Percentiles rank a stretch among this genome's conserved stretches.
Evolutionary conservation across 2,888 invertebrate species (phyloP).

Genomic region (Agrypnus murinus): DNA sequence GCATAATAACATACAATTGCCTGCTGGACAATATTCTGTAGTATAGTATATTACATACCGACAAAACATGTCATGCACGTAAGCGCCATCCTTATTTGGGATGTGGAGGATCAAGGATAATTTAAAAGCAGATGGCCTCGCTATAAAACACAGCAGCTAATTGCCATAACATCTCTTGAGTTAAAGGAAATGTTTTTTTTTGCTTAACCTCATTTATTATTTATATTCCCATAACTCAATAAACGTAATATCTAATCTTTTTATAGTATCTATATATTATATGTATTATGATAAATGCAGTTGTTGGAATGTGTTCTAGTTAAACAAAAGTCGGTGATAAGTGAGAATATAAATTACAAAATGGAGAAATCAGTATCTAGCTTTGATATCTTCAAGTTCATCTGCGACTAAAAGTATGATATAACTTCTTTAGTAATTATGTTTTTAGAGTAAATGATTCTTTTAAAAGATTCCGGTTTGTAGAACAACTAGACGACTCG

Average conservation of each 20-base stretch:
- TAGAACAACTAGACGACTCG: too few relatives aligned
- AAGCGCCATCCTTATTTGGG: constrained; percentile 33
- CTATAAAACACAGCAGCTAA: constrained; percentile 8
- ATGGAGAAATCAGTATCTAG: too few relatives aligned
- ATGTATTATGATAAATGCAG: neutral
- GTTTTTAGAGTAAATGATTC: too few relatives aligned
- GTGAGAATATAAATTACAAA: too few relatives aligned
- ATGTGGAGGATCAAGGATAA: constrained; percentile 27
- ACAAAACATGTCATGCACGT: constrained; percentile 17
- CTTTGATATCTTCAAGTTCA: too few relatives aligned
- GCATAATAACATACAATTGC: constrained; percentile 21
- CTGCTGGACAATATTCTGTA: constrained; percentile 25
- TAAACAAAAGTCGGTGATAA: neutral
- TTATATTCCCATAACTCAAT: constrained; percentile 1
- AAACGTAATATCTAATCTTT: neutral
- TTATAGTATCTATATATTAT: neutral
- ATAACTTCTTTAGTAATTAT: too few relatives aligned
- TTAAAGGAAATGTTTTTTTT: constrained; percentile 7
- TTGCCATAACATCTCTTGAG: constrained; percentile 8
- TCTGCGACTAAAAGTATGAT: too few relatives aligned
- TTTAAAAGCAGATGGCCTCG: constrained; percentile 17
- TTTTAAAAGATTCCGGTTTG: too few relatives aligned
- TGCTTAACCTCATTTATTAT: constrained; percentile 17
- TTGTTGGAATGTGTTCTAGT: constrained; percentile 2
- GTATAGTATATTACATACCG: constrained; percentile 3